Percentiles rank a stretch among this genome's conserved stretches.
Conservation (phyloP, 2,888 invertebrate species). For the Cerastis leucographa region DNA sequence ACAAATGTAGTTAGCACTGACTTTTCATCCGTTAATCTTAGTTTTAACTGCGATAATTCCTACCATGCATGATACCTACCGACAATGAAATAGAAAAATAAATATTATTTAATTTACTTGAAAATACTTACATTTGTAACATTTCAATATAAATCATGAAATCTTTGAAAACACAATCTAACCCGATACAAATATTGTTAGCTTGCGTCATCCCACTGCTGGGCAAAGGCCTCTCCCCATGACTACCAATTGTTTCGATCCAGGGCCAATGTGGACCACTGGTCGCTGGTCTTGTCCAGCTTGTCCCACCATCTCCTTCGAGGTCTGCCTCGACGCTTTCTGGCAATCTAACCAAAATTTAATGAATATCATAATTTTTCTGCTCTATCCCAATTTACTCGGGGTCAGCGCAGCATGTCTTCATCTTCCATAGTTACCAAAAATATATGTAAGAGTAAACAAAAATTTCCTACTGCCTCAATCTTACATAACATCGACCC, state of each 20-base stretch:
- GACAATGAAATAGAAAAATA: not conserved
- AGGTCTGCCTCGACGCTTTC: too few species aligned
- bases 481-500: slow-evolving; percentile 21
- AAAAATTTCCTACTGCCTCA: not conserved
- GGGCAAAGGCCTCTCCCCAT: too few species aligned
- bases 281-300: too few species aligned
- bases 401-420: not conserved
- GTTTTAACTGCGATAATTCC: not conserved
- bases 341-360: not conserved
- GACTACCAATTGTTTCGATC: too few species aligned
- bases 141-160: not conserved
- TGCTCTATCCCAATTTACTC: not conserved
- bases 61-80: too few species aligned
- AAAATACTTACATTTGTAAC: not conserved
- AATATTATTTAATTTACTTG: not conserved
- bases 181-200: not conserved
- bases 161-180: not conserved
- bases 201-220: too few species aligned
- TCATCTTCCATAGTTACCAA: not conserved
- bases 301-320: too few species aligned
- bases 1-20: too few species aligned
- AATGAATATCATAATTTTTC: not conserved
- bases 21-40: not conserved
- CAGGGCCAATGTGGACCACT: too few species aligned
- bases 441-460: not conserved